These are phyloP conservation scores for Drosophila bunnanda DNA, from an alignment of 2,888 invertebrate species.

Conservation along the genomic window DNA sequence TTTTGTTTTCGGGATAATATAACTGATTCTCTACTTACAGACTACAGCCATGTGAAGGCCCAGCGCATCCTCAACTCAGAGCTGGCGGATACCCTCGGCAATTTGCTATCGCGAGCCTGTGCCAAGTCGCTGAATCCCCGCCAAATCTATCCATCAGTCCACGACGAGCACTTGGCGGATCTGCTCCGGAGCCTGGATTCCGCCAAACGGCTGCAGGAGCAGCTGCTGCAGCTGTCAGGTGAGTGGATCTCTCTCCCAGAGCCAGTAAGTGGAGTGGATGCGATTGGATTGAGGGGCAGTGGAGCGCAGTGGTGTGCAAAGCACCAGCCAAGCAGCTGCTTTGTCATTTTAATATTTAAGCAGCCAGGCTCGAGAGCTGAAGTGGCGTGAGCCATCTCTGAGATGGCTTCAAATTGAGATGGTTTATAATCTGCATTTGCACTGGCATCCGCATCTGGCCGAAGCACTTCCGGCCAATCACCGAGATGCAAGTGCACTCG, in stretches of 20 bases:
- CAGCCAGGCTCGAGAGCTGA: constrained; percentile 44
- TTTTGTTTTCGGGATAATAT: not conserved
- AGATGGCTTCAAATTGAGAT: constrained; percentile 29
- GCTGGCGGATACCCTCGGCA: constrained; percentile 96
- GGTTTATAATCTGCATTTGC: constrained; percentile 46
- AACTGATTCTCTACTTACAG: constrained; percentile 85
- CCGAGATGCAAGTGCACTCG: constrained; percentile 65
- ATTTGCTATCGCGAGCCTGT: constrained; percentile 93
- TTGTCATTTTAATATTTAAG: constrained; percentile 70
- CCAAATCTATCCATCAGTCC: constrained; percentile 89
- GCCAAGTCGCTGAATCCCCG: constrained; percentile 92
- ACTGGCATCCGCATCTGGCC: constrained; percentile 31
- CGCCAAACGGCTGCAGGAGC: constrained; percentile 86
- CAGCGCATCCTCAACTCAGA: constrained; percentile 93
- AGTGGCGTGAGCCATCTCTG: constrained; percentile 42
- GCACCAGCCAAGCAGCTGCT: constrained; percentile 7
- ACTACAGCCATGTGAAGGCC: constrained; percentile 92
- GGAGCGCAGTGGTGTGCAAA: constrained; percentile 18
- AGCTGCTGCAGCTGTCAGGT: constrained; percentile 87
- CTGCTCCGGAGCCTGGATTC: constrained; percentile 85
- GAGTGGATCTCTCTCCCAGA: constrained; percentile 19
- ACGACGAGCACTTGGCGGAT: constrained; percentile 85
- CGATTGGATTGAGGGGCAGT: constrained; percentile 16
- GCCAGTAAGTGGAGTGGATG: constrained; percentile 1
- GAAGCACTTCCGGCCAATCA: constrained; percentile 65